Conservation (phyloP, 2,113 vertebrate genomes). For the Caracal caracal region DNA sequence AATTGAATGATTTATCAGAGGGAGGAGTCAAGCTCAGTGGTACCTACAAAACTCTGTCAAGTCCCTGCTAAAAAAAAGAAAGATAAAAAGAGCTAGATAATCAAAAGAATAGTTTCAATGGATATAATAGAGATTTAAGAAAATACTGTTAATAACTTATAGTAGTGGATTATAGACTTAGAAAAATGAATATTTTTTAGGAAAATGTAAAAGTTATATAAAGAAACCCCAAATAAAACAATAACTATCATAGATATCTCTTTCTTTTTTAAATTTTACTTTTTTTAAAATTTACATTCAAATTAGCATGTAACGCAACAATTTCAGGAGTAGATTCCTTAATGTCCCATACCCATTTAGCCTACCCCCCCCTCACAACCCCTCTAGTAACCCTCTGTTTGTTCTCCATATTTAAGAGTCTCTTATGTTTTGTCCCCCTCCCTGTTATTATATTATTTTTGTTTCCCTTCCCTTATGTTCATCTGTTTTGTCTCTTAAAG, state of each 20-base stretch:
- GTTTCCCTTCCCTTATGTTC: too few relatives aligned
- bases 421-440: too few relatives aligned
- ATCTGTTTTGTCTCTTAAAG: too few relatives aligned
- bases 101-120: not conserved
- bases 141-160: not conserved
- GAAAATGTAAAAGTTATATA: not conserved
- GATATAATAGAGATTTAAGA: not conserved
- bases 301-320: too few relatives aligned
- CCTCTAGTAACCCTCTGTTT: too few relatives aligned
- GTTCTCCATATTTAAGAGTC: too few relatives aligned
- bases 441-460: too few relatives aligned
- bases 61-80: not conserved
- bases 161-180: not conserved
- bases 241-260: not conserved
- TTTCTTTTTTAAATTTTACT: too few relatives aligned
- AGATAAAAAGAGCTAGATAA: not conserved
- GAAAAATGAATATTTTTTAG: not conserved
- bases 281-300: too few relatives aligned
- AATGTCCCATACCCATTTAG: too few relatives aligned
- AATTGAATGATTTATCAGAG: slow-evolving; percentile 4
- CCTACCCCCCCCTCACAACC: too few relatives aligned
- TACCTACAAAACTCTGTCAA: not conserved
- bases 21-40: not conserved
- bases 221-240: not conserved
- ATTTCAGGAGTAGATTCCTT: too few relatives aligned